Evolutionary conservation across 2,113 vertebrate genomes (phyloP), one percentile per base, ranked within the genome.

Genomic region (Xyliphius kryptos): DNA sequence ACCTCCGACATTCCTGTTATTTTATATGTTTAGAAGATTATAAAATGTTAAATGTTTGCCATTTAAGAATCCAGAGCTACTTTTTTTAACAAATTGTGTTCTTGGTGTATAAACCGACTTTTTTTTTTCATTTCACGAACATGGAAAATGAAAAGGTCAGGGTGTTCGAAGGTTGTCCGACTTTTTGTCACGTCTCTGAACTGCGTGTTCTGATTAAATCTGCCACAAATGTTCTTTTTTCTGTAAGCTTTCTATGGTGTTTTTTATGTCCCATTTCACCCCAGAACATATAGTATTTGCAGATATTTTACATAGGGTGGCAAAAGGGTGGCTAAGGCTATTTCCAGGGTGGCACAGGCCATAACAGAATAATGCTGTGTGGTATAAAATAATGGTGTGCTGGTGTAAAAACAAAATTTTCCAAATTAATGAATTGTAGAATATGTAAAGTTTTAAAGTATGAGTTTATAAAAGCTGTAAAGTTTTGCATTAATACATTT

Each of bases 171-270:
- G n/a, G 21, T 15, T 8, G 37, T 10, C n/a, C n/a, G 17, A 61
- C 51, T 26, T 68, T 3, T 9, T 48, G 52, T 47, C 49, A 47
- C 9, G 26, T 48, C 49, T 60, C 32, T 50, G 56, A 55, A 61
- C 54, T 56, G 36, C 11, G 47, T 40, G 44, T 21, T 32, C 46
- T 63, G 59, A 57, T 63, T 62, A 43, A 56, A 44, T 63, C 59
- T 69, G 44, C 32, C 32, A 3, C 4, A 16, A 55, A n/a, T n/a
- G 32, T 9, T n/a, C 9, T 37, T 54, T 15, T 16, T 36, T 36
- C 16, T 54, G n/a, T 16, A 54, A 54, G 32, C 3, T 10, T 11
- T 40, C 11, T 19, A 52, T 19, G n/a, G n/a, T 20, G 5, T 50
- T 22, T 15, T 41, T 16, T 21, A 14, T 9, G 5, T 43, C 60